Evolutionary conservation across 2,113 vertebrate genomes (phyloP).

Genomic region (Rafetus swinhoei): DNA sequence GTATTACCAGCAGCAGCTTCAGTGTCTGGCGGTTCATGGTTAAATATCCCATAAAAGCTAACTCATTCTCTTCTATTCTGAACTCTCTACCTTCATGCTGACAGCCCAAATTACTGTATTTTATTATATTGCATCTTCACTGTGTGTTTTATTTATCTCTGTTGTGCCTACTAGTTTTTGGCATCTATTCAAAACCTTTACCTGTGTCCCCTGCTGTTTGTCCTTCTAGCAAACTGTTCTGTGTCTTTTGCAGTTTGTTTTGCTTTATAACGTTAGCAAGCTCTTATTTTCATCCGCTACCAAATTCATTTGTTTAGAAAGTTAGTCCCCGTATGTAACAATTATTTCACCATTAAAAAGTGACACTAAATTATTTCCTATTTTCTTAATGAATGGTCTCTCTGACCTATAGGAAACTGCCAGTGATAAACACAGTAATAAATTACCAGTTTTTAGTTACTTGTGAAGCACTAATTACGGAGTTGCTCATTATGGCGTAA

Average conservation of each 20-base stretch:
- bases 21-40: conserved; percentile 36
- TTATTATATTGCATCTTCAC: conserved; percentile 80
- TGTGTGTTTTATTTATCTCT: conserved; percentile 79
- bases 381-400: neutral
- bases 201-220: conserved; percentile 65
- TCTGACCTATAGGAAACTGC: neutral
- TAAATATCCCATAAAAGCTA: conserved; percentile 75
- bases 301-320: conserved; percentile 41
- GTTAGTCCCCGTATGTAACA: neutral
- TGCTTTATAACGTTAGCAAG: neutral
- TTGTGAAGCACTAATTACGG: neutral
- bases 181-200: conserved; percentile 69
- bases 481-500: neutral
- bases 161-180: conserved; percentile 62
- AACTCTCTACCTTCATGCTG: conserved; percentile 71
- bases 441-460: neutral
- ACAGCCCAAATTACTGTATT: conserved; percentile 79
- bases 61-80: conserved; percentile 66
- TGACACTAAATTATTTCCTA: neutral
- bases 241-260: neutral
- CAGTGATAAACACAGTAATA: neutral
- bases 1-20: conserved; percentile 33
- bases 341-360: neutral
- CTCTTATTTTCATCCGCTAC: neutral
- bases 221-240: conserved; percentile 59